Percentiles rank a stretch among this genome's conserved stretches.
phyloP scores from a whole-genome alignment of 2,113 vertebrate genomes.

The Chaetorhynchus papuensis region DNA sequence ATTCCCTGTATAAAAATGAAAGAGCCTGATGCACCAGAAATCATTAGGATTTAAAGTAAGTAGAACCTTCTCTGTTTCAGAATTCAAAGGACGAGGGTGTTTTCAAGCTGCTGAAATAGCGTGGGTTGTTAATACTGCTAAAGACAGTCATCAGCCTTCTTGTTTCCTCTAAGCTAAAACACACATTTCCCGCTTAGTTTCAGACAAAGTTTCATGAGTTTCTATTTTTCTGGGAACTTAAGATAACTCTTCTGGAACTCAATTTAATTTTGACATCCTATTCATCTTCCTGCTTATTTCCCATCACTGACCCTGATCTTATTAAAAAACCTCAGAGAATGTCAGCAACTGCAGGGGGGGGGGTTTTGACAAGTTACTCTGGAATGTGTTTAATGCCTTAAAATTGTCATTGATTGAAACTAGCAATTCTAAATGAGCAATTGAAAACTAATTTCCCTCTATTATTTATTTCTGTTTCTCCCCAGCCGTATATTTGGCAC shows the following conservation, averaged over 20 bases:
- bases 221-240: constrained; percentile 50
- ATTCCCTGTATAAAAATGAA: constrained; percentile 40
- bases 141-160: not conserved
- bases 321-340: constrained; percentile 68
- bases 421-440: constrained; percentile 68
- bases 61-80: constrained; percentile 29
- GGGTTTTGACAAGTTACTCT: constrained; percentile 54
- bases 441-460: constrained; percentile 62
- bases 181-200: not conserved
- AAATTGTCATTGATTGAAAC: constrained; percentile 79
- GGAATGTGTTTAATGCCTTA: constrained; percentile 68
- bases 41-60: constrained; percentile 45
- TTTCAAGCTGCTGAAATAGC: constrained; percentile 51
- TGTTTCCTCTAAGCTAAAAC: not conserved
- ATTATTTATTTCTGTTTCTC: constrained; percentile 37
- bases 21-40: constrained; percentile 30
- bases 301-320: constrained; percentile 71
- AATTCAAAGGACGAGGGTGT: constrained; percentile 35
- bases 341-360: constrained; percentile 37
- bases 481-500: constrained; percentile 3
- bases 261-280: constrained; percentile 75
- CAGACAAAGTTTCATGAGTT: constrained; percentile 47
- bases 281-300: constrained; percentile 76
- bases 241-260: constrained; percentile 69
- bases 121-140: constrained; percentile 14